Base-by-base conservation (phyloP, 2,888 invertebrate genomes). In the Yponomeuta malinellus region DNA sequence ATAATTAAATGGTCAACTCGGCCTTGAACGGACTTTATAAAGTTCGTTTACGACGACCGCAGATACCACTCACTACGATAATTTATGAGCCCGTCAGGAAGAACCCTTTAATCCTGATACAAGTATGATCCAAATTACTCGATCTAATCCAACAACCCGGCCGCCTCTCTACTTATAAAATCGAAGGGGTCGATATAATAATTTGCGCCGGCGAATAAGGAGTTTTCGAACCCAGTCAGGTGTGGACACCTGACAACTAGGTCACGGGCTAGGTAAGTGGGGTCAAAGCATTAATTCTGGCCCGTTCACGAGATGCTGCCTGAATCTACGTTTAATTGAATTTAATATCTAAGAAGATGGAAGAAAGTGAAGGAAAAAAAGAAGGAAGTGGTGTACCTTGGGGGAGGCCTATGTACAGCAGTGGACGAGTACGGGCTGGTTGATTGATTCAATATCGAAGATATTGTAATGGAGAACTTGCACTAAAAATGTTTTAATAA, bases 211-310 rank as follows among this genome's bases (percentile, higher is more conserved):
- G 31, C 10, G 65, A 65, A 29, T 65, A 65, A 65, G 65, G 12
- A 31, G 31, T 29, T 65, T 23, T 65, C 43, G 33, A 29, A 31
- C 10, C 33, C 65, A 33, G 29, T 65, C 33, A 65, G 65, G 65
- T 65, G 65, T 65, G 29, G 5, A 59, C 43, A 43, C 43, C 43
- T 43, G 43, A 43, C 43, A 65, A 65, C 65, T 65, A 65, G 65
- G 65, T 29, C 65, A 65, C 65, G 9, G 10, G 65, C 10, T 8
- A 29, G 29, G 65, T 29, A 65, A 31, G 52, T 59, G 52, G 31
- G 65, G 33, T 31, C 65, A 23, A n/a, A 10, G 31, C 31, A 31
- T 10, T 23, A 23, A 23, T 64, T 64, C n/a, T 64, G 64, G 31
- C n/a, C 23, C 64, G n/a, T 64, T 64, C 10, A 23, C 12, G 10